A percentile compares a stretch with the other conserved stretches of the same genome.
Evolutionary conservation across 2,113 vertebrate species (phyloP).

Genomic region (Podiceps cristatus): DNA sequence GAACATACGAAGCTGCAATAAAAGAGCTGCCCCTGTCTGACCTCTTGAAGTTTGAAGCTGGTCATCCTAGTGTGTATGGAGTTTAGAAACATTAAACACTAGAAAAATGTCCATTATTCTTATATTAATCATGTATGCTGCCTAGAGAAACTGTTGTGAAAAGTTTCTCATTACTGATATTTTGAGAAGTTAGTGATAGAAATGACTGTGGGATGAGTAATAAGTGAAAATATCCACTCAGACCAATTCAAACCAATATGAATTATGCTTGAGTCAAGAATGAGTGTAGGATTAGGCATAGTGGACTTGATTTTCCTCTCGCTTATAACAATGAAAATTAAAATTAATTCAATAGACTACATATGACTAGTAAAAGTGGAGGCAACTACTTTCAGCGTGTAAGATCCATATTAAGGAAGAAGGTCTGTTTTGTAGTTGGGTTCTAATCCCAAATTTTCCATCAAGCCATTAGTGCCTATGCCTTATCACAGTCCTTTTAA

Average conservation of each 20-base stretch:
- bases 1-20: not conserved
- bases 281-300: not conserved
- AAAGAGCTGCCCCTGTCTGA: not conserved
- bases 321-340: not conserved
- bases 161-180: slow-evolving; percentile 10
- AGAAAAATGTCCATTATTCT: not conserved
- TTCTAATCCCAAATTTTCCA: not conserved
- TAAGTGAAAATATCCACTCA: slow-evolving; percentile 25
- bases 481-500: not conserved
- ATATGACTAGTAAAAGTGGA: not conserved
- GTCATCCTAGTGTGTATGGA: not conserved
- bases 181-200: slow-evolving; percentile 18
- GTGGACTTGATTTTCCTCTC: slow-evolving; percentile 28
- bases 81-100: not conserved
- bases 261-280: slow-evolving; percentile 43
- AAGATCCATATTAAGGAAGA: not conserved
- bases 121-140: not conserved
- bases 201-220: slow-evolving; percentile 39
- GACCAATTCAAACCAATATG: slow-evolving; percentile 30
- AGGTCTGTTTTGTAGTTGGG: not conserved
- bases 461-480: not conserved
- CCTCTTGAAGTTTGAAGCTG: not conserved
- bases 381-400: not conserved
- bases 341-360: slow-evolving; percentile 2
- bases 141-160: not conserved